Evolutionary conservation across 2,888 invertebrate species (phyloP).

Genomic region (Nyleta sp.): DNA sequence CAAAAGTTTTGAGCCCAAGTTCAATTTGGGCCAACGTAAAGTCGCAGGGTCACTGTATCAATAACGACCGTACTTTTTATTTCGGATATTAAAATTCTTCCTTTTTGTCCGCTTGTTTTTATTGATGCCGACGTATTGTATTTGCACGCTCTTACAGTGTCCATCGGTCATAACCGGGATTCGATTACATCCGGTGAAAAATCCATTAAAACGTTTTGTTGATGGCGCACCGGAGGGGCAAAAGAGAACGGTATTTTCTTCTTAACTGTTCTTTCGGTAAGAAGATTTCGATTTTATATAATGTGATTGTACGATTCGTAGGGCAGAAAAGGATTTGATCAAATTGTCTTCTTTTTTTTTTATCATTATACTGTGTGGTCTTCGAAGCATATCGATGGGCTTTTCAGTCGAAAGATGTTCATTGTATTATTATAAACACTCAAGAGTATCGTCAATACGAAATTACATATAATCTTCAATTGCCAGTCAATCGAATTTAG

Average conservation of each 20-base stretch:
- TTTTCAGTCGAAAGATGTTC: slow-evolving; percentile 19
- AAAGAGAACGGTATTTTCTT: slow-evolving; percentile 43
- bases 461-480: too few relatives aligned
- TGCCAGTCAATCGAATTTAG: too few relatives aligned
- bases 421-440: neutral
- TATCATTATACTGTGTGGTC: slow-evolving; percentile 13
- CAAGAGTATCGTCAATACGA: neutral
- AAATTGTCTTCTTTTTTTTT: slow-evolving; percentile 42
- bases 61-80: slow-evolving; percentile 47
- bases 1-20: slow-evolving; percentile 35
- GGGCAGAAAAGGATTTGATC: slow-evolving; percentile 37
- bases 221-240: slow-evolving; percentile 1
- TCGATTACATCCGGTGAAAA: slow-evolving; percentile 35
- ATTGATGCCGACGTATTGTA: slow-evolving; percentile 6
- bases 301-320: slow-evolving; percentile 42
- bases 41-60: slow-evolving; percentile 50
- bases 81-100: slow-evolving; percentile 40
- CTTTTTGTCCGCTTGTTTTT: slow-evolving; percentile 14
- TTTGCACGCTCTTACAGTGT: slow-evolving; percentile 1
- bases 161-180: slow-evolving; percentile 15
- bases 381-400: slow-evolving; percentile 23
- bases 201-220: slow-evolving; percentile 38
- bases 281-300: slow-evolving; percentile 48
- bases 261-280: slow-evolving; percentile 44
- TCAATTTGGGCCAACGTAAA: slow-evolving; percentile 42